These are phyloP conservation scores for Zaprionus ghesquierei DNA, from an alignment of 1,140 invertebrate species.

Conservation along the genomic window DNA sequence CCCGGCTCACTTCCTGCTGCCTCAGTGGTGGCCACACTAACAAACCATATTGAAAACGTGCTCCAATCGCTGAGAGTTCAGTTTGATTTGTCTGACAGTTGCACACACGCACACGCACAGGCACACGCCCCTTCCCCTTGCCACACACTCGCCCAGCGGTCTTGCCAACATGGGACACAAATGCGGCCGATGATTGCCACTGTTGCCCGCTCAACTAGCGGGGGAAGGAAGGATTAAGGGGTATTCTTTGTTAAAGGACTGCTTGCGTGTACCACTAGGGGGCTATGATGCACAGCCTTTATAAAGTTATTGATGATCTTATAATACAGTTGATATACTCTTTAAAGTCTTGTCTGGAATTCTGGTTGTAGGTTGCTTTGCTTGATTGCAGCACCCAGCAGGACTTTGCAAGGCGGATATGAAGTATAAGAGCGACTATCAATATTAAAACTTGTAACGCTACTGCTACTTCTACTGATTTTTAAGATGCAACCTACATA, in stretches of 20 bases:
- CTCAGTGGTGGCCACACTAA: slow-evolving; percentile 50
- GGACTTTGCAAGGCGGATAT: background rate
- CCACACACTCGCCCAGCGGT: background rate
- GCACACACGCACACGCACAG: slow-evolving; percentile 24
- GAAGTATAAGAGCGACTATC: too few relatives aligned
- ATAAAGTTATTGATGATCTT: slow-evolving; percentile 4
- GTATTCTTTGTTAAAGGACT: background rate
- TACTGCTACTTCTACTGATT: too few relatives aligned
- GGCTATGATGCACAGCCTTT: background rate
- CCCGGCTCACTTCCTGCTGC: slow-evolving; percentile 6
- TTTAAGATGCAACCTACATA: too few relatives aligned
- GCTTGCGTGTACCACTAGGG: background rate
- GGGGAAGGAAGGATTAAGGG: background rate
- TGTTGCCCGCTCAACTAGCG: slow-evolving; percentile 12
- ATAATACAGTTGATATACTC: background rate
- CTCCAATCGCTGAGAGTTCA: slow-evolving; percentile 71
- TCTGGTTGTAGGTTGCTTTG: background rate
- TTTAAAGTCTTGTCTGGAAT: background rate
- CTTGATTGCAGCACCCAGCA: background rate
- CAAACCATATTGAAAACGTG: slow-evolving; percentile 79
- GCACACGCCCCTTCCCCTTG: background rate
- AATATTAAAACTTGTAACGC: too few relatives aligned
- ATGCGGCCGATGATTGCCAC: slow-evolving; percentile 46
- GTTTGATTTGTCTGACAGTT: slow-evolving; percentile 76
- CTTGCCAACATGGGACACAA: slow-evolving; percentile 39